phyloP scores from a whole-genome alignment of 1,140 invertebrate species.

The Aricia agestis region DNA sequence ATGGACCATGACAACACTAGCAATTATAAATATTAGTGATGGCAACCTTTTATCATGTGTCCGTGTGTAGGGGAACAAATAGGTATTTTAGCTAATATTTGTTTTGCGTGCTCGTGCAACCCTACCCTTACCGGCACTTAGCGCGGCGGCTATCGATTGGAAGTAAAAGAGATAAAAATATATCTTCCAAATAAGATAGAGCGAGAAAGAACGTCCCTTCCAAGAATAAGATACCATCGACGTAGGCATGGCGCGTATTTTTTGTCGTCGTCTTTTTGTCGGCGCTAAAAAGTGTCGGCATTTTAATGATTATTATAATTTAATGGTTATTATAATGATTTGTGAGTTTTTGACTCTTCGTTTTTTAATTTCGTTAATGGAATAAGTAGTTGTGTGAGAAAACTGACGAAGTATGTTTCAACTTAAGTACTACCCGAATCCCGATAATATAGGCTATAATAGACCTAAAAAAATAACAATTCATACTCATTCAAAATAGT shows the following conservation, averaged over 20 bases:
- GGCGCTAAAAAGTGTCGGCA: conserved; percentile 12
- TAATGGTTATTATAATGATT: conserved; percentile 5
- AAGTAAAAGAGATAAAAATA: neutral
- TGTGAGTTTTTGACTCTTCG: neutral
- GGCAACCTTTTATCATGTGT: neutral
- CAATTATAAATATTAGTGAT: neutral
- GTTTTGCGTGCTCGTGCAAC: neutral
- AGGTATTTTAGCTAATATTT: conserved; percentile 14
- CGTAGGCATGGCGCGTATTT: conserved; percentile 8
- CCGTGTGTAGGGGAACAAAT: conserved; percentile 2
- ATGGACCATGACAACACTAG: neutral
- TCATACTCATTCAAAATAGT: too few species aligned
- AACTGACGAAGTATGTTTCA: neutral
- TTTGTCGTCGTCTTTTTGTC: conserved; percentile 11
- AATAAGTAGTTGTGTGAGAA: neutral
- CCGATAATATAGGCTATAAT: too few species aligned
- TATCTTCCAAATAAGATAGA: neutral
- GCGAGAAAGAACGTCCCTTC: neutral
- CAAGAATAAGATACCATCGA: conserved; percentile 12
- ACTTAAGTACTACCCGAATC: too few species aligned
- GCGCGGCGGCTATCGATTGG: conserved; percentile 4
- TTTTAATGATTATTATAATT: neutral
- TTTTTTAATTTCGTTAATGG: neutral
- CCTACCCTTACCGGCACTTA: conserved; percentile 7
- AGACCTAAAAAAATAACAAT: too few species aligned